A percentile compares a stretch with the other conserved stretches of the same genome.
These are phyloP conservation scores for Agelas oroides DNA, from an alignment of 37 sponge, comb jelly and placozoan species.

Conservation along the genomic window DNA sequence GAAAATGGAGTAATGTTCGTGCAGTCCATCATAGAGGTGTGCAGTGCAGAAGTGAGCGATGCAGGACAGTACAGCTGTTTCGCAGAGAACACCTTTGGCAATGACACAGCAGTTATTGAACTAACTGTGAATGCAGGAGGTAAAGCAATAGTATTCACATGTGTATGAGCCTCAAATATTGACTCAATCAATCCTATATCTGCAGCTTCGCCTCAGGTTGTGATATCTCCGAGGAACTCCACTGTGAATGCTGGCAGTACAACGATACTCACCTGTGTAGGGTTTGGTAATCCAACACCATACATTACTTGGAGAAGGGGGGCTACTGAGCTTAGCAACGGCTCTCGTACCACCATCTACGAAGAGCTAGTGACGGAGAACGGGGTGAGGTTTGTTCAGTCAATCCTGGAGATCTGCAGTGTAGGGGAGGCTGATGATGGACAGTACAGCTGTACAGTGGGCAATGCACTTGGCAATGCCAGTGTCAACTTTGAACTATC, in stretches of 20 bases:
- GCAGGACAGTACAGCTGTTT: conserved; percentile 17
- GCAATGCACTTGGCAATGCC: background rate
- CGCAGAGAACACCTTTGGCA: background rate
- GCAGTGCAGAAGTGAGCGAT: background rate
- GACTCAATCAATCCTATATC: too few relatives aligned
- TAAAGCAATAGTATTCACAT: too few relatives aligned
- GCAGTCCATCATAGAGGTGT: conserved; percentile 5
- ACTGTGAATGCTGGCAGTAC: background rate
- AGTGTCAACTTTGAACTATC: background rate
- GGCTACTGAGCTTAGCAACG: background rate
- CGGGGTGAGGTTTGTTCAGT: conserved; percentile 10
- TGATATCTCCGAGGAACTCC: background rate
- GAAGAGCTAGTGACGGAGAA: conserved; percentile 5
- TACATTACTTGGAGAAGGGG: background rate
- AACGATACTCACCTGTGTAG: background rate
- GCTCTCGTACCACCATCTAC: conserved; percentile 3
- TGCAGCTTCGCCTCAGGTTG: background rate
- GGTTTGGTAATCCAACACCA: background rate
- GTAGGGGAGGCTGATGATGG: background rate
- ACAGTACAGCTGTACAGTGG: conserved; percentile 19
- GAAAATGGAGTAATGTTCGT: background rate
- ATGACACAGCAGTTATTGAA: background rate
- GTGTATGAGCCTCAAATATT: too few relatives aligned
- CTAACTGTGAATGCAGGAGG: background rate
- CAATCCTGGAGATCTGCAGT: conserved; percentile 40